A percentile compares a stretch with the other conserved stretches of the same genome.
Evolutionary conservation across 1,140 invertebrate species (phyloP).

Genomic region (Spodoptera frugiperda): DNA sequence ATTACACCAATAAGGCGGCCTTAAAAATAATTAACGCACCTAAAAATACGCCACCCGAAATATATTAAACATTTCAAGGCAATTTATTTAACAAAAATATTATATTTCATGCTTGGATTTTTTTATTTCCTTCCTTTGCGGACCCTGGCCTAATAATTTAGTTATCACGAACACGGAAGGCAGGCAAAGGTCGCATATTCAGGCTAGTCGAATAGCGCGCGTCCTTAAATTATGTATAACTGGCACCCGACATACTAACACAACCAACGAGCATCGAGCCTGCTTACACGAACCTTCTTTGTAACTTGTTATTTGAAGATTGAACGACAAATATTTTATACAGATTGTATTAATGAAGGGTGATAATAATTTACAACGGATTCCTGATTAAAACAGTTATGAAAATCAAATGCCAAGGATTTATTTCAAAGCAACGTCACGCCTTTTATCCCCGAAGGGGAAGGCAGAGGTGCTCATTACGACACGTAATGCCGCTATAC

Average conservation of each 20-base stretch:
- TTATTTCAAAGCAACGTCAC: no score
- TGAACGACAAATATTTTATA: neutral
- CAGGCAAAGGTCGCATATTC: slow-evolving; percentile 15
- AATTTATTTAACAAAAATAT: neutral
- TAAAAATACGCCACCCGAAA: no score
- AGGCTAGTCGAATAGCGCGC: slow-evolving; percentile 10
- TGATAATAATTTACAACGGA: no score
- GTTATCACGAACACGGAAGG: slow-evolving; percentile 27
- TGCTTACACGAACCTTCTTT: neutral
- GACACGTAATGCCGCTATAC: no score
- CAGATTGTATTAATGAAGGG: no score
- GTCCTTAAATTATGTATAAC: slow-evolving; percentile 14
- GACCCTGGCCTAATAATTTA: slow-evolving; percentile 25
- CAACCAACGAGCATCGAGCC: neutral
- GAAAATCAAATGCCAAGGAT: no score
- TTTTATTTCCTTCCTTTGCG: slow-evolving; percentile 20
- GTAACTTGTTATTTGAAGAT: no score
- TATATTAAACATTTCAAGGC: neutral
- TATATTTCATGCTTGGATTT: slow-evolving; percentile 26
- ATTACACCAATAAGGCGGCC: no score
- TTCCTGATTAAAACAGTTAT: no score
- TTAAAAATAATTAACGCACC: no score
- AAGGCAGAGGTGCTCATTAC: no score
- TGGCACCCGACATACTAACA: neutral
- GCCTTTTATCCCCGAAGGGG: no score